Evolutionary conservation across 2,888 invertebrate species (phyloP), one percentile per base, ranked within the genome.

Genomic region (Pyrocoelia pectoralis): DNA sequence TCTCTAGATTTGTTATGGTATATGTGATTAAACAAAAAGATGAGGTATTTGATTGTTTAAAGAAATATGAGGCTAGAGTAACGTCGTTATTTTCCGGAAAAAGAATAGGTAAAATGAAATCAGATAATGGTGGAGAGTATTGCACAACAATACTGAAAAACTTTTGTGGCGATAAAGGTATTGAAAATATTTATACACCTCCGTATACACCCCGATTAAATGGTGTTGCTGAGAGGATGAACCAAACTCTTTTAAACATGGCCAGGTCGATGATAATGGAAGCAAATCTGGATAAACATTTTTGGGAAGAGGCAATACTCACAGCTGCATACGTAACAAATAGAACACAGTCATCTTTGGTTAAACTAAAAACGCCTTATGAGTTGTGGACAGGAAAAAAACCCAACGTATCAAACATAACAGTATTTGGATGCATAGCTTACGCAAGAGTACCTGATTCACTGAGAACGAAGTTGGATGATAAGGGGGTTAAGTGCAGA

Each of bases 241-340:
- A 74, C 46, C 53, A 70, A 61, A 71, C 69, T 5, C 41, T 70
- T 15, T 15, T 72, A 14, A 63, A 69, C 28, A 73, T 66, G 49
- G 68, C 68, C 12, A 46, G 72, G 43, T 40, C 54, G 8, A 51
- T 61, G 50, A 40, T 61, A 13, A 8, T 46, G 14, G 18, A 28
- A 48, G 75, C 76, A 41, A 74, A 75, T 24, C 69, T 72, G 28
- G 72, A 75, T 68, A 52, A 60, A 49, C 1, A 0, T 0, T 61
- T 52, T 17, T 65, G 65, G 65, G 60, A 51, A 8, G 54, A 60
- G 19, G 57, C 65, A 41, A 50, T 61, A 18, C 18, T 49, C 5
- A 56, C 60, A 24, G 41, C 57, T 8, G 24, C 54, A 43, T 61
- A 65, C 56, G 67, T 80, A 40, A 73, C 76, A 18, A 79, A 79